Evolutionary conservation across 2,888 invertebrate genomes (phyloP).

Genomic region (Acanthosepion pharaonis): DNA sequence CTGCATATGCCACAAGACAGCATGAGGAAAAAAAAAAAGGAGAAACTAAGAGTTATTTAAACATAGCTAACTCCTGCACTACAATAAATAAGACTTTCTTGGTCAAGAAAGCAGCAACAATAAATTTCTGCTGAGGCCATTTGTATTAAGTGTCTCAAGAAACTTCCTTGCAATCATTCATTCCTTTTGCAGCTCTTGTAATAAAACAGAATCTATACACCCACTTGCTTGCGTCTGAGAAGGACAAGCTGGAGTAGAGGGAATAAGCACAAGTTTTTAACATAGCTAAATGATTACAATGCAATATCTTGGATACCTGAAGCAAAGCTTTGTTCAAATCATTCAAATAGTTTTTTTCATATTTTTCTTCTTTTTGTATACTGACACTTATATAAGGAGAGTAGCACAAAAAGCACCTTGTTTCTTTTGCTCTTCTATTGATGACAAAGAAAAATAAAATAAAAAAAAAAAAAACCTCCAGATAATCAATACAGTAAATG

Average conservation of each 20-base stretch:
- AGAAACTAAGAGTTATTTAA: background rate
- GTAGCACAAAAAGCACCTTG: too few species aligned
- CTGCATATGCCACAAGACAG: too few species aligned
- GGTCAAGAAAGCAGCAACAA: background rate
- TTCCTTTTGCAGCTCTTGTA: background rate
- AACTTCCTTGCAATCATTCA: background rate
- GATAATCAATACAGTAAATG: too few species aligned
- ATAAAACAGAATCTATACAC: background rate
- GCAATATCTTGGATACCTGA: background rate
- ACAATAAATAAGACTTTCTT: background rate
- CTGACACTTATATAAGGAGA: too few species aligned
- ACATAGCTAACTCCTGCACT: background rate
- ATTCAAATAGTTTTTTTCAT: too few species aligned
- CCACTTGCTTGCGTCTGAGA: background rate
- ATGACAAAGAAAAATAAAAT: too few species aligned
- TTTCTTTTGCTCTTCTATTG: too few species aligned
- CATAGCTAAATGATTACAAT: background rate
- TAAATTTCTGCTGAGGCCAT: conserved; percentile 5
- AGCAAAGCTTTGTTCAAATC: background rate
- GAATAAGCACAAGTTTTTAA: background rate
- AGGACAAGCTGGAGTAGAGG: background rate
- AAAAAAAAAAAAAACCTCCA: too few species aligned
- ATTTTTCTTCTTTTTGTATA: too few species aligned
- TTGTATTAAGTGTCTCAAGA: background rate
- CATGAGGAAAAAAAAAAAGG: too few species aligned